Evolutionary conservation across 2,113 vertebrate genomes (phyloP).

Genomic region (Axis porcinus): DNA sequence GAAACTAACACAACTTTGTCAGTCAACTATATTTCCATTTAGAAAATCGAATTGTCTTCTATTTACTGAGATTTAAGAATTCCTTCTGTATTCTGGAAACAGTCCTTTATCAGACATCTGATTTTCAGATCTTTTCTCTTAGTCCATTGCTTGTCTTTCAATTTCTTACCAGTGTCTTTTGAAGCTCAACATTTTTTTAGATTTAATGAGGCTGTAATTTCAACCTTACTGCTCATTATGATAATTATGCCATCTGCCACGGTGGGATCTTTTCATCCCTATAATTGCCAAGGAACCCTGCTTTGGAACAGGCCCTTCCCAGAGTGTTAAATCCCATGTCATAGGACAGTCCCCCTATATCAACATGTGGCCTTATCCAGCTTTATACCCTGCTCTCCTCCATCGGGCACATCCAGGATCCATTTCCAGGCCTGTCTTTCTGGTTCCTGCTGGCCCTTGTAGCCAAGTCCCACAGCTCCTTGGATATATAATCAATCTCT

Average conservation of each 20-base stretch:
- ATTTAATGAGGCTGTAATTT: not conserved
- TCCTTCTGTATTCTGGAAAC: not conserved
- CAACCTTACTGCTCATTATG: not conserved
- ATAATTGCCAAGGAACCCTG: not conserved
- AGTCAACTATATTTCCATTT: not conserved
- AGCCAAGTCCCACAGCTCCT: not conserved
- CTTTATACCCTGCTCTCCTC: not conserved
- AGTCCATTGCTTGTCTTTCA: not conserved
- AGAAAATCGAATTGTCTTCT: not conserved
- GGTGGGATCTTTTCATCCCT: not conserved
- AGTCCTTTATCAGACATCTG: not conserved
- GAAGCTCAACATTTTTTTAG: not conserved
- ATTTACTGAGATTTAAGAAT: not conserved
- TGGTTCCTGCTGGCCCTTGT: not conserved
- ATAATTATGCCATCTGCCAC: not conserved
- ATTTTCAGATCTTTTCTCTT: not conserved
- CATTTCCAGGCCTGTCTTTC: no score
- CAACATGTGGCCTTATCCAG: not conserved
- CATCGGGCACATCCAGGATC: fast-evolving
- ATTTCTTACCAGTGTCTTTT: not conserved
- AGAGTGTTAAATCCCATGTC: not conserved
- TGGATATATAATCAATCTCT: not conserved
- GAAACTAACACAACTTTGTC: not conserved
- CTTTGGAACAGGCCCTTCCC: not conserved
- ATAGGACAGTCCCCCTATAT: not conserved